A percentile compares a stretch with the other conserved stretches of the same genome.
phyloP scores from a whole-genome alignment of 92 coral and sea anemone genomes.

The Epizoanthus scotinus region DNA sequence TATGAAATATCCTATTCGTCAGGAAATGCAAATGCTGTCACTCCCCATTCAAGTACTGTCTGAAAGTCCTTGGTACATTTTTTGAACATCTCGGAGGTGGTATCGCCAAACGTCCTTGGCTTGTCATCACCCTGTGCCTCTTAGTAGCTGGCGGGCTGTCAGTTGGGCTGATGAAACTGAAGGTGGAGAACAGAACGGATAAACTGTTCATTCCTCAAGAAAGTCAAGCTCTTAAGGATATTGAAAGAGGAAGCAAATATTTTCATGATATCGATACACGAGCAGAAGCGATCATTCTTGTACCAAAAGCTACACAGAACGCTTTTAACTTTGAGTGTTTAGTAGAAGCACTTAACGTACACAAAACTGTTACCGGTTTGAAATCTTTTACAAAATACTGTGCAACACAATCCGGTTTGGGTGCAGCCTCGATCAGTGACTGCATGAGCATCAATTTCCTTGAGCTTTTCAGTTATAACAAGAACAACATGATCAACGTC shows the following conservation, averaged over 20 bases:
- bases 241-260: constrained; percentile 29
- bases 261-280: constrained; percentile 44
- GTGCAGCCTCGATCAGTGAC: neutral
- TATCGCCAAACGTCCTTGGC: constrained; percentile 8
- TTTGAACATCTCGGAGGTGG: constrained; percentile 20
- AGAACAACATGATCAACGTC: constrained; percentile 24
- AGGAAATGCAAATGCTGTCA: neutral
- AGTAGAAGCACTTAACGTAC: constrained; percentile 33
- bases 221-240: constrained; percentile 48
- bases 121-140: constrained; percentile 4
- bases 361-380: constrained; percentile 21
- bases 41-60: constrained; percentile 13
- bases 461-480: constrained; percentile 42
- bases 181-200: constrained; percentile 41
- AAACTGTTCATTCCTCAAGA: constrained; percentile 57
- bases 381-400: constrained; percentile 38
- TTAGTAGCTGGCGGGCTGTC: constrained; percentile 18
- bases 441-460: constrained; percentile 41
- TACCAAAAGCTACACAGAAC: constrained; percentile 20
- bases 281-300: constrained; percentile 33
- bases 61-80: constrained; percentile 5
- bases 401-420: constrained; percentile 16
- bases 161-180: constrained; percentile 24
- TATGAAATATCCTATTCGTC: no score
- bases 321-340: constrained; percentile 32